Conservation (phyloP, 2,797 vertebrate genomes). For the Luscinia megarhynchos region DNA sequence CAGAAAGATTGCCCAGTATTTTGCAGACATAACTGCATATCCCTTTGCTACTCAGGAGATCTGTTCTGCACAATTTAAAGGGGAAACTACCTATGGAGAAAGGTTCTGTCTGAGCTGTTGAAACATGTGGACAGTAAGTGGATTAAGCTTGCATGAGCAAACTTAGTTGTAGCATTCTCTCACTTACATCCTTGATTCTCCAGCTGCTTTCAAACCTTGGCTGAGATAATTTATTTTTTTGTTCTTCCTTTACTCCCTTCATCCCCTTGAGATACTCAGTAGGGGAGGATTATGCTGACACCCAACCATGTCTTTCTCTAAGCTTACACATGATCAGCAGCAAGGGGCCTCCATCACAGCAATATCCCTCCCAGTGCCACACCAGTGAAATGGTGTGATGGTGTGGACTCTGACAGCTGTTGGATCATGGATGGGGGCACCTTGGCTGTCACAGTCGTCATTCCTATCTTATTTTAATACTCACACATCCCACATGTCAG, state of each 20-base stretch:
- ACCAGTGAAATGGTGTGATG: neutral
- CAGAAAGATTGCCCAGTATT: neutral
- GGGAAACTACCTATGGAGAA: neutral
- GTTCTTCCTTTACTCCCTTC: neutral
- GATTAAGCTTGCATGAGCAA: neutral
- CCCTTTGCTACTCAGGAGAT: neutral
- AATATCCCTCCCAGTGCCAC: too few species aligned
- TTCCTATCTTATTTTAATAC: neutral
- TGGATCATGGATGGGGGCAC: neutral
- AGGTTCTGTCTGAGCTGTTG: neutral
- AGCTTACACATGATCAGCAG: neutral
- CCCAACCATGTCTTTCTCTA: neutral
- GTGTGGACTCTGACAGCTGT: neutral
- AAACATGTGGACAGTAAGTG: neutral
- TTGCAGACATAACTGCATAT: neutral
- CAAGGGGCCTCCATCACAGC: rapidly evolving
- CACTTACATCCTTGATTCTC: neutral
- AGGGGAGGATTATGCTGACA: neutral
- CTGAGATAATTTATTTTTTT: neutral
- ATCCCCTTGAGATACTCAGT: neutral
- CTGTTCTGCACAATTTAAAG: neutral
- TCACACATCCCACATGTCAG: neutral
- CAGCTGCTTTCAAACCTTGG: neutral
- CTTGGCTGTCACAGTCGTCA: neutral
- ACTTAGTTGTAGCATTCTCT: neutral